Base-by-base conservation (phyloP, 2,888 invertebrate species). In the Acrocera orbiculus region DNA sequence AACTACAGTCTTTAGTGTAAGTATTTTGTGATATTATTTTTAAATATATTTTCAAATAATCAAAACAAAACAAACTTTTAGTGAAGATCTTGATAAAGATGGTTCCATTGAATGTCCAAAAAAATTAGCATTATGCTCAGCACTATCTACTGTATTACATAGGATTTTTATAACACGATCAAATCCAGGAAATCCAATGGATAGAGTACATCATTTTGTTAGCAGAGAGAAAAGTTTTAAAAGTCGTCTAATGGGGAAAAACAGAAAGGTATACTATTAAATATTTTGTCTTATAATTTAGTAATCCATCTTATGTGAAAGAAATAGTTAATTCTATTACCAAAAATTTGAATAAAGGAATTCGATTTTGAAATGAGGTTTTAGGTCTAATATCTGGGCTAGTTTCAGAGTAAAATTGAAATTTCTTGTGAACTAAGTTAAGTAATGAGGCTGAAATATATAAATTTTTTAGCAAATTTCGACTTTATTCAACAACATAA, bases 121-220 rank as follows among this genome's bases (percentile, higher is more conserved):
- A 44, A 80, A 81, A 36, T 70, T 76, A 43, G 78, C 77, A 5
- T 35, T 61, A 7, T 58, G 57, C 32, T 78, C 79, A 40, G 81
- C 82, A 26, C 59, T 87, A 27, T 77, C 79, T 26, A 86, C 87
- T 5, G 76, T 87, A 40, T 66, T 86, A 47, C 70, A 71, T 40
- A 76, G 83, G 58, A 72, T 80, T 46, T 78, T 79, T 53, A 73
- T 74, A 42, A 66, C 79, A 22, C 69, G 76, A 47, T 68, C 58
- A 22, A 54, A 66, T 43, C 63, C 65, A 28, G 65, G 64, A 40
- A 62, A 63, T 45, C 64, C 66, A 39, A 65, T 68, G 46, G 87
- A 87, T 49, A 68, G 78, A 44, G 78, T 78, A 46, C 81, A 82
- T 42, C 80, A 77, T 37, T 89, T 85, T 58, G 77, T 87, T 32